Evolutionary conservation across 1,140 invertebrate species (phyloP), one percentile per base, ranked within the genome.

Genomic region (Bombus picipes): DNA sequence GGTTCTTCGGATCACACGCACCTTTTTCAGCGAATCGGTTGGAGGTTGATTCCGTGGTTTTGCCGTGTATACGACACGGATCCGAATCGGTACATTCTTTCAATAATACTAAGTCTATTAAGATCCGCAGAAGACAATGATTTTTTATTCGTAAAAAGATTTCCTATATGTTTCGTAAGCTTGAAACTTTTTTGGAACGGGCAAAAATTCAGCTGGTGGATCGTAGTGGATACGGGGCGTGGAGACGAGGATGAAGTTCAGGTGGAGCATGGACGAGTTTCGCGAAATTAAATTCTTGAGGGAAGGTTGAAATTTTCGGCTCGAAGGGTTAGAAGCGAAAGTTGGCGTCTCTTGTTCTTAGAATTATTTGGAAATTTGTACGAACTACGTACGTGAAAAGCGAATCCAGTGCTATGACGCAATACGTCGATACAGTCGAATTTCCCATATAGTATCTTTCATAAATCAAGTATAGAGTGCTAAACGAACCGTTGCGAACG

Each of bases 401-500:
- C 4, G 2, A 25, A 62, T 62, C 10, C 12, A 32, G 25, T 37
- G 13, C 22, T 22, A 3, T 15, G 72, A 66, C 43, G n/a, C 59
- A 22, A 66, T 25, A 22, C 13, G 13, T 18, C 22, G 12, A 28
- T 39, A 53, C 59, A 22, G 13, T 65, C 34, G 28, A 39, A 77
- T 53, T 70, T 68, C 43, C n/a, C 83, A 15, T 47, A 47, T 73
- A 76, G 32, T n/a, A n/a, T 53, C 47, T 53, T 73, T 15, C 39
- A 85, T 85, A 85, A 85, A 85, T 85, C 83, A 85, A 59, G 32
- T 25, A n/a, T 25, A 65, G 47, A 22, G 47, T 53, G 57, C 62
- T 53, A 53, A 89, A 89, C 53, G 88, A 78, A 22, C 85, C 81
- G 37, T 87, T 47, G 71, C 76, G 43, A 87, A 86, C 43, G 77